These are phyloP conservation scores for Romanomermis culicivorax DNA, from an alignment of 2,888 invertebrate genomes.

Conservation along the genomic window DNA sequence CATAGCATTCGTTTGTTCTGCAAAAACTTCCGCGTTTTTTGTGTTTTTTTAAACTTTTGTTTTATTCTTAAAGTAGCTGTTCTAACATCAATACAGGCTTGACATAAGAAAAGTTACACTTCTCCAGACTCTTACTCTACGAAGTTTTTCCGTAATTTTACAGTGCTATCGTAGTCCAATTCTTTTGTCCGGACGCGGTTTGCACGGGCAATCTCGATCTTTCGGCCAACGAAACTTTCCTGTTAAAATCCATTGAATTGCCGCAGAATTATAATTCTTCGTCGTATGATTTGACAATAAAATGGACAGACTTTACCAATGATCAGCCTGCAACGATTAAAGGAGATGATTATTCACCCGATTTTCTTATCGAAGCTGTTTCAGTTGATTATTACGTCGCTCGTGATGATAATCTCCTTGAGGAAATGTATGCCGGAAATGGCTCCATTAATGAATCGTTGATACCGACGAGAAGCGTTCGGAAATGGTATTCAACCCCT, in stretches of 20 bases:
- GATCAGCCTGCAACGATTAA: background rate
- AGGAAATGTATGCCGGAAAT: background rate
- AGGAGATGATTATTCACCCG: background rate
- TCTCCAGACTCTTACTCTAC: no score
- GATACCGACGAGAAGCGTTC: no score
- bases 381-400: background rate
- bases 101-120: no score
- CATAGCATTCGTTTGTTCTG: no score
- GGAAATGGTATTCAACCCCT: no score
- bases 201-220: background rate
- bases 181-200: background rate
- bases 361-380: background rate
- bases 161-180: background rate
- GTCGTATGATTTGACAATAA: background rate
- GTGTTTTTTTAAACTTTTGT: no score
- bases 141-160: background rate
- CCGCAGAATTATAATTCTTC: background rate
- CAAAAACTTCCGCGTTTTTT: no score
- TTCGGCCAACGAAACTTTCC: background rate
- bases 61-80: no score
- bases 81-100: no score
- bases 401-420: background rate
- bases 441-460: no score
- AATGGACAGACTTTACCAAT: background rate
- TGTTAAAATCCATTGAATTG: background rate